Conservation (phyloP, 2,113 vertebrate genomes). For the Ammodytes marinus region DNA sequence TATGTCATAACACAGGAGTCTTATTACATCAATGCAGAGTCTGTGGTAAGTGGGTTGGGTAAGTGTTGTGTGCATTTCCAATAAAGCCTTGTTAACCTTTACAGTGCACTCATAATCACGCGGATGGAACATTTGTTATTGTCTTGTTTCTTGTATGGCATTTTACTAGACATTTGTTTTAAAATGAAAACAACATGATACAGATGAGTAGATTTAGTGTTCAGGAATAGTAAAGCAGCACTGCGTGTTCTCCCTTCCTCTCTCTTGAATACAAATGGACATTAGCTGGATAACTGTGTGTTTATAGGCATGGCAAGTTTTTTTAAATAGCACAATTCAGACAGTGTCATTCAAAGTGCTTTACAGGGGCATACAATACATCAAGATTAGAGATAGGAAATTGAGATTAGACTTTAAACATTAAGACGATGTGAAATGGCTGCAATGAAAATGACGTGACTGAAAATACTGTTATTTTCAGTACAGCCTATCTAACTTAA, state of each 20-base stretch:
- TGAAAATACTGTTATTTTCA: too few species aligned
- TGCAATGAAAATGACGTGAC: too few species aligned
- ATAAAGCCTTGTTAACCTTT: conserved; percentile 58
- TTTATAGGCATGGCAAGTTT: too few species aligned
- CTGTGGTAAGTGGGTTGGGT: not conserved
- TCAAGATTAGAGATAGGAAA: too few species aligned
- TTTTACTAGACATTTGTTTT: conserved; percentile 50
- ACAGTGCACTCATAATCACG: conserved; percentile 14
- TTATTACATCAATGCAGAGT: conserved; percentile 29
- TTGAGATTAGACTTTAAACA: too few species aligned
- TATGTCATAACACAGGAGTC: not conserved
- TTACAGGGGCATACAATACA: too few species aligned
- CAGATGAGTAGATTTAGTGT: conserved; percentile 34
- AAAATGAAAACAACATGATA: conserved; percentile 55
- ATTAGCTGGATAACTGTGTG: not conserved
- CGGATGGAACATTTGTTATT: conserved; percentile 28
- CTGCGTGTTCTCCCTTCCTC: not conserved
- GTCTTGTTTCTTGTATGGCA: conserved; percentile 34
- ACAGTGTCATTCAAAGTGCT: too few species aligned
- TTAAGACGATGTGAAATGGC: too few species aligned
- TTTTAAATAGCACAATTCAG: too few species aligned
- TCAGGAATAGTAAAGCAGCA: conserved; percentile 12
- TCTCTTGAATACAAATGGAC: not conserved
- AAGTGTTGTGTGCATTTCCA: conserved; percentile 16
- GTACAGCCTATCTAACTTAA: too few species aligned